These are phyloP conservation scores for Diplodus puntazzo DNA, from an alignment of 2,797 vertebrate genomes.

Conservation along the genomic window DNA sequence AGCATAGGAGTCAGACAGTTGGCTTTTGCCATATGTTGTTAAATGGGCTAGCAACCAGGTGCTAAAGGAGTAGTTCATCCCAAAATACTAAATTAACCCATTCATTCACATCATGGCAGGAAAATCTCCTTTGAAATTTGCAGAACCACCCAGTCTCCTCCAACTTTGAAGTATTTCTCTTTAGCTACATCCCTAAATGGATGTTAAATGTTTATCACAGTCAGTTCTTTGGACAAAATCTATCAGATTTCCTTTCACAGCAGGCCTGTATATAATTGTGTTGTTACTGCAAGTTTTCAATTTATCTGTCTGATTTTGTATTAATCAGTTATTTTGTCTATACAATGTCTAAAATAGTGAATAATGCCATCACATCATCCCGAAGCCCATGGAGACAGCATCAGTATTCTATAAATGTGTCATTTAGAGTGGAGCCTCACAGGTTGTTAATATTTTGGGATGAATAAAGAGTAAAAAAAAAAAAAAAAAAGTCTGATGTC, in stretches of 20 bases:
- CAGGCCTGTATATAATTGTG: too few species aligned
- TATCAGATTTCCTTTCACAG: too few species aligned
- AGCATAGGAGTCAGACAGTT: background rate
- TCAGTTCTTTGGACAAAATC: background rate
- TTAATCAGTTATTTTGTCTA: background rate
- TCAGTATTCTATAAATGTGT: too few species aligned
- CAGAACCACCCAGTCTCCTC: background rate
- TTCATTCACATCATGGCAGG: background rate
- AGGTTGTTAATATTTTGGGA: too few species aligned
- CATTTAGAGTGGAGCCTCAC: too few species aligned
- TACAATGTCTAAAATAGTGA: too few species aligned
- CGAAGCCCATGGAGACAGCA: background rate
- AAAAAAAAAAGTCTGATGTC: too few species aligned
- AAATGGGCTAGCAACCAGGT: background rate
- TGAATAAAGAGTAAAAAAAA: too few species aligned
- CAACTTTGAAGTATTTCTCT: background rate
- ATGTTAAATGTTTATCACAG: background rate
- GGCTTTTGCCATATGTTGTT: slow-evolving; percentile 17
- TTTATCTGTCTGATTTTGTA: background rate
- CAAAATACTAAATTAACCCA: background rate
- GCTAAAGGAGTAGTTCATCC: background rate
- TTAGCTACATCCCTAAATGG: background rate
- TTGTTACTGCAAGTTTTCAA: background rate
- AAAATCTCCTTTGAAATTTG: background rate
- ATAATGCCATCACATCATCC: too few species aligned